These are phyloP conservation scores for Premnoplex brunnescens DNA, from an alignment of 2,797 vertebrate species.

Conservation along the genomic window DNA sequence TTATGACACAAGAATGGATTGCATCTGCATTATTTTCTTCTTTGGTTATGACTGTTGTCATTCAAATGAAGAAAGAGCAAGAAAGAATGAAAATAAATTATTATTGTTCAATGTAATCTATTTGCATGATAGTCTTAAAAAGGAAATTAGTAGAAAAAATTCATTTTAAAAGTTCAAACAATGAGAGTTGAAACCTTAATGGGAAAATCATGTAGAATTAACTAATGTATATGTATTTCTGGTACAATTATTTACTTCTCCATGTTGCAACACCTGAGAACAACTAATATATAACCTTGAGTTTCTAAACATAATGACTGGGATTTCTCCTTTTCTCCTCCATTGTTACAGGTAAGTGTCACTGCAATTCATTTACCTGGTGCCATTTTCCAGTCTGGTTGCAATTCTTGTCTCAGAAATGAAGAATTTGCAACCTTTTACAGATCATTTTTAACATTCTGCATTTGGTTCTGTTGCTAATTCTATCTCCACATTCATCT, in stretches of 20 bases:
- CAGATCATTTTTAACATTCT: not conserved
- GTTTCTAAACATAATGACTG: not conserved
- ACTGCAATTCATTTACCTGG: not conserved
- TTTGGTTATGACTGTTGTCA: not conserved
- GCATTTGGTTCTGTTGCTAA: not conserved
- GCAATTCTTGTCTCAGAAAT: not conserved
- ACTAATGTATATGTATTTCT: not conserved
- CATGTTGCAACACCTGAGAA: not conserved
- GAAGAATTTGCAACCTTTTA: conserved; percentile 5
- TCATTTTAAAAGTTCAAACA: not conserved
- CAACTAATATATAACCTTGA: not conserved
- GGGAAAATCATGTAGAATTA: not conserved
- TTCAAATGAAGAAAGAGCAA: not conserved
- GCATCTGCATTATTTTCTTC: not conserved
- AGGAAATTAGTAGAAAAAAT: not conserved
- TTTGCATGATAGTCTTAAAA: not conserved
- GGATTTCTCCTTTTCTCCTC: not conserved
- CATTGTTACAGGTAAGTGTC: not conserved
- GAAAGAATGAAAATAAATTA: not conserved
- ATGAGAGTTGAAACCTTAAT: not conserved
- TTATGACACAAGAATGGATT: not conserved
- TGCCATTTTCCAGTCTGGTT: not conserved
- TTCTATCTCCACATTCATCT: not conserved
- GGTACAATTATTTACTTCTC: not conserved
- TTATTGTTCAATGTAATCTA: not conserved